Base-by-base conservation (phyloP, 2,888 invertebrate species). In the Caenorhabditis imperialis region DNA sequence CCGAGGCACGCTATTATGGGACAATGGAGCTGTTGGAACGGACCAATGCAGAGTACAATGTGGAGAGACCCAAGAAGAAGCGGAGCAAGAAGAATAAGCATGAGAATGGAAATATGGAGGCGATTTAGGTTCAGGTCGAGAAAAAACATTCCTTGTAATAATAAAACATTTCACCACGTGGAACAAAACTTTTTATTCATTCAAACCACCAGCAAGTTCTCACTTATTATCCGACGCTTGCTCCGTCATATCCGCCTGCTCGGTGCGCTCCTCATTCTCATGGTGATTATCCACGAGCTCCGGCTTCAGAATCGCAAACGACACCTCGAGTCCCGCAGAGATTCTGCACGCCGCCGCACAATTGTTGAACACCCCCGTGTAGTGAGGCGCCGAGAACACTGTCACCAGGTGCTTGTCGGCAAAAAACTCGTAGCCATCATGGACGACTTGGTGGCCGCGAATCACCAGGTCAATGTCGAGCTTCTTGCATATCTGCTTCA, bases 391-490 rank as follows among this genome's bases (percentile, higher is more conserved):
- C 2, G 80, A 78, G 61, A 81, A 80, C 16, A 81, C 57, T 3
- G 81, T 81, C 38, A 77, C 70, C 37, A 81, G 57, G 35, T 61
- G 51, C 33, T 63, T 53, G 12, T 45, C 37, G 25, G 60, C 60
- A 44, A 79, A 75, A 50, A 79, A 78, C 45, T 81, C 81, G 57
- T 79, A 81, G 16, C 81, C 81, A 47, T 81, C 81, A 47, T 81
- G 81, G 12, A 77, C 77, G 10, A 90, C 90, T 88, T 91, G 91
- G 81, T 91, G 91, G 7, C 90, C 91, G 58, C 91, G 83, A 14
- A 90, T 90, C 62, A 91, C 89, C 73, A 91, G 85, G 80, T 90
- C 90, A 74, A 89, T 89, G 78, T 89, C 89, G 79, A 90, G 89
- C 62, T 88, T 88, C 65, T 89, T 87, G 30, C 90, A 88, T 81